phyloP scores from a whole-genome alignment of 1,140 invertebrate genomes.

The Dendrolimus kikuchii region DNA sequence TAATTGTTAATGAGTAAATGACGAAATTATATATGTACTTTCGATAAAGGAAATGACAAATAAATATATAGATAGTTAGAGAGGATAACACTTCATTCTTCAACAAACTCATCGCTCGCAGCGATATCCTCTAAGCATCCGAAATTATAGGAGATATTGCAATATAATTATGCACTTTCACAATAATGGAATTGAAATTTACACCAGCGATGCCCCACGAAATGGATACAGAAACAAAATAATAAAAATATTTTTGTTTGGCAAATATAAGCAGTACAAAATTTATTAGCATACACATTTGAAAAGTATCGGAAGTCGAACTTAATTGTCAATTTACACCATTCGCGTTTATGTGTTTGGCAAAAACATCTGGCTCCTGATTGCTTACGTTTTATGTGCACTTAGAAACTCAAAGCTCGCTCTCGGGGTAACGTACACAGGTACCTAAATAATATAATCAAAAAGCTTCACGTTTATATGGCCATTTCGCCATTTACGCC shows the following conservation, averaged over 20 bases:
- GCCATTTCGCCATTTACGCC: slow-evolving; percentile 22
- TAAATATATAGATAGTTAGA: too few species aligned
- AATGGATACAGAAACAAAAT: too few species aligned
- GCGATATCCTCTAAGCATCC: too few species aligned
- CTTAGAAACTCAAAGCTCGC: slow-evolving; percentile 22
- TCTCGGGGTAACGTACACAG: slow-evolving; percentile 1
- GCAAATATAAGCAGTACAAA: slow-evolving; percentile 24
- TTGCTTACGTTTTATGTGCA: slow-evolving; percentile 55
- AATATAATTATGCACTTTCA: too few species aligned
- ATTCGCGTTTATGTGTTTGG: slow-evolving; percentile 43
- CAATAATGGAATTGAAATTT: too few species aligned
- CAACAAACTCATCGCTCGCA: too few species aligned
- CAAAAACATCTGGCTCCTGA: slow-evolving; percentile 52
- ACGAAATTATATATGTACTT: too few species aligned
- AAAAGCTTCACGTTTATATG: slow-evolving; percentile 23
- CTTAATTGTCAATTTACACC: slow-evolving; percentile 52
- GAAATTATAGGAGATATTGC: too few species aligned
- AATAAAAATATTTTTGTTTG: not conserved
- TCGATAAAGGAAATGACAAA: too few species aligned
- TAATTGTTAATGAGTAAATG: too few species aligned
- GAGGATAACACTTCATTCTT: too few species aligned
- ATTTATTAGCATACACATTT: slow-evolving; percentile 43
- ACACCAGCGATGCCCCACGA: too few species aligned
- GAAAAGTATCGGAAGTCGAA: slow-evolving; percentile 43
- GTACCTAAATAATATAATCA: slow-evolving; percentile 32